A percentile compares a stretch with the other conserved stretches of the same genome.
Evolutionary conservation across 1,140 invertebrate species (phyloP).

Genomic region (Rhopalosiphum padi): DNA sequence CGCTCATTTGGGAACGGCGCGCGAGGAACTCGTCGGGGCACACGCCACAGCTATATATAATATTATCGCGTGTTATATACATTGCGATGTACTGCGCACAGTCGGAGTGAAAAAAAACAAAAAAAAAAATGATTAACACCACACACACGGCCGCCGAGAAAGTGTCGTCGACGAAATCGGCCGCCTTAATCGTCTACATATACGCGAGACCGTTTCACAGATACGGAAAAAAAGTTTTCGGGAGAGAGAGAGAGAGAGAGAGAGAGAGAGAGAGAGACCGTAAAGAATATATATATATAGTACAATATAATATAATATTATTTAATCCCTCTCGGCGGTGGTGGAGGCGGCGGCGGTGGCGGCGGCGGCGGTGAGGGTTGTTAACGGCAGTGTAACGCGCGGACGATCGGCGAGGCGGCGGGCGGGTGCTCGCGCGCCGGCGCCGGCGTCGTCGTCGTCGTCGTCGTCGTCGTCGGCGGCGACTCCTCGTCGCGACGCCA

Average conservation of each 20-base stretch:
- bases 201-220: neutral
- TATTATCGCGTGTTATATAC: no score
- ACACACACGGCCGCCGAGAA: neutral
- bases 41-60: no score
- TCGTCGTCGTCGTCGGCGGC: neutral
- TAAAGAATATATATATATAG: neutral
- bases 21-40: no score
- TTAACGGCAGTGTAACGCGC: neutral
- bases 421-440: neutral
- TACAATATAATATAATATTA: neutral
- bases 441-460: neutral
- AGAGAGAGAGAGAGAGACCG: no score
- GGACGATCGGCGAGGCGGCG: neutral
- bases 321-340: neutral
- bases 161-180: neutral
- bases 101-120: neutral
- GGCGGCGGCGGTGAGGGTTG: neutral
- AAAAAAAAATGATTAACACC: neutral
- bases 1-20: no score
- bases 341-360: no score
- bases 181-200: no score
- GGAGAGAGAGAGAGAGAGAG: no score
- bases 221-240: neutral
- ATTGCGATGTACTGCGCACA: neutral
- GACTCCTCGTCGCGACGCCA: slow-evolving; percentile 14